A percentile compares a stretch with the other conserved stretches of the same genome.
Conservation (phyloP, 2,797 vertebrate species). For the Sebastiscus tertius region DNA sequence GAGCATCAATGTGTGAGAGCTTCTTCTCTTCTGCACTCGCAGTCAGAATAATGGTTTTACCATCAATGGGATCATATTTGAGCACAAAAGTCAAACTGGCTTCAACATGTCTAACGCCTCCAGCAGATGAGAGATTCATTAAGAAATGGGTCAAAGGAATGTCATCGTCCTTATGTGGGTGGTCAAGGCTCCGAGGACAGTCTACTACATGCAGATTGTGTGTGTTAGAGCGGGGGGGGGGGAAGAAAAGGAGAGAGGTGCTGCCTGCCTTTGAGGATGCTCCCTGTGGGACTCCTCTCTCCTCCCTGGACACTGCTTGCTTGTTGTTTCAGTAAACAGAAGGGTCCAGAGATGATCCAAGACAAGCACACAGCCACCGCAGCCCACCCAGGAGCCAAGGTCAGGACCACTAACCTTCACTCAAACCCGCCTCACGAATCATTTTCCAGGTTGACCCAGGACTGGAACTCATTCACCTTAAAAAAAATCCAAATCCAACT, state of each 20-base stretch:
- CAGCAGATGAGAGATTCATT: slow-evolving; percentile 46
- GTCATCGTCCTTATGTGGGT: slow-evolving; percentile 57
- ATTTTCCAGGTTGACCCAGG: slow-evolving; percentile 25
- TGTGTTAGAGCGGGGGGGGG: not conserved
- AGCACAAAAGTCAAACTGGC: slow-evolving; percentile 35
- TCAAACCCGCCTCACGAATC: slow-evolving; percentile 5
- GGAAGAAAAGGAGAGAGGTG: slow-evolving; percentile 34
- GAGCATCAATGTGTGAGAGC: slow-evolving; percentile 27
- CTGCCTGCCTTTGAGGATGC: slow-evolving; percentile 64
- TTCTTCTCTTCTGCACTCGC: not conserved
- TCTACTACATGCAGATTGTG: not conserved
- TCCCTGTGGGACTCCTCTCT: slow-evolving; percentile 56
- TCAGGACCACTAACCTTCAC: slow-evolving; percentile 60
- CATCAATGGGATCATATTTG: slow-evolving; percentile 52
- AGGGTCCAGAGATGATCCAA: slow-evolving; percentile 69
- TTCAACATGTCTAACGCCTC: slow-evolving; percentile 29
- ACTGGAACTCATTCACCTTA: slow-evolving; percentile 33
- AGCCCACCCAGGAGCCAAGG: slow-evolving; percentile 77
- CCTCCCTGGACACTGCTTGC: slow-evolving; percentile 57
- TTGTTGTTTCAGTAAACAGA: slow-evolving; percentile 78
- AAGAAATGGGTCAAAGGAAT: slow-evolving; percentile 38
- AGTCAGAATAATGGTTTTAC: slow-evolving; percentile 33
- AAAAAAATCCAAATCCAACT: not conserved
- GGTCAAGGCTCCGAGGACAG: slow-evolving; percentile 31
- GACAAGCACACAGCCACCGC: slow-evolving; percentile 66